A percentile compares a stretch with the other conserved stretches of the same genome.
phyloP scores from a whole-genome alignment of 2,888 invertebrate genomes.

The Bombylius discolor region DNA sequence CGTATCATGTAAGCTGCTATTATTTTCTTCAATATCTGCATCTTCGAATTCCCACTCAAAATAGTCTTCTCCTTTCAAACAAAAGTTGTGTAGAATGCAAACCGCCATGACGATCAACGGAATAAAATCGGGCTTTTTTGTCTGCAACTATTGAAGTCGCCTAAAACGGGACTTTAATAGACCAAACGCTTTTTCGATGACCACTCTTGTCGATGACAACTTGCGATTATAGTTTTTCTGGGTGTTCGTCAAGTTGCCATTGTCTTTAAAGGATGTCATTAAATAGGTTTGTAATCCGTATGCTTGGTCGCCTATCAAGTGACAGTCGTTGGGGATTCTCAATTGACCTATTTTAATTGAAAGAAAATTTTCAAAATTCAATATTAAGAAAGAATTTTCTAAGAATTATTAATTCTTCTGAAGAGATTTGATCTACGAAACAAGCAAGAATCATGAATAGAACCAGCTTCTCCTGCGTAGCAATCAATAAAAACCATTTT shows the following conservation, averaged over 20 bases:
- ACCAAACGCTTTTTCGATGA: not conserved
- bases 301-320: not conserved
- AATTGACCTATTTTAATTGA: not conserved
- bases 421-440: conserved; percentile 4
- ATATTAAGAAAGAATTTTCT: not conserved
- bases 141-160: not conserved
- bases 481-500: conserved; percentile 3
- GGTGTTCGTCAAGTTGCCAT: not conserved
- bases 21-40: too few species aligned
- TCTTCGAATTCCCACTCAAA: not conserved
- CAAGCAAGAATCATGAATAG: conserved; percentile 3
- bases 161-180: not conserved
- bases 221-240: not conserved
- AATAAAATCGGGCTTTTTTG: not conserved
- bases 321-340: not conserved
- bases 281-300: not conserved
- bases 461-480: conserved; percentile 5
- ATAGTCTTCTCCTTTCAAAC: not conserved
- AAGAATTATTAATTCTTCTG: not conserved
- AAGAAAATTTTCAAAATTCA: not conserved
- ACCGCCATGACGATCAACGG: not conserved
- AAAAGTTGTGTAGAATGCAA: not conserved
- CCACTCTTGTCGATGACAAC: not conserved
- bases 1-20: too few species aligned
- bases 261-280: not conserved